Evolutionary conservation across 1,140 invertebrate species (phyloP).

Genomic region (Eriosoma lanigerum): DNA sequence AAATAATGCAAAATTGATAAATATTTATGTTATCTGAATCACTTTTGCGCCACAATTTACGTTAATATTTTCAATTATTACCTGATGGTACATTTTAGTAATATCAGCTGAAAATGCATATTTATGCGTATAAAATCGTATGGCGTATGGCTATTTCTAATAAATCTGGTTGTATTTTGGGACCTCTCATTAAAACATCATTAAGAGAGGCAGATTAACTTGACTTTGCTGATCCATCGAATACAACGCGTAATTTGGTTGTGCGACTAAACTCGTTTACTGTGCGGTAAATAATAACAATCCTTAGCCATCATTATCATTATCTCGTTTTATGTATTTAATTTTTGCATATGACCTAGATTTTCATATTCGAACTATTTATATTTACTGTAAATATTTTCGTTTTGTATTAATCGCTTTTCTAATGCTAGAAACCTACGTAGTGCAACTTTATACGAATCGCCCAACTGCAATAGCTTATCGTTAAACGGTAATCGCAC

Average conservation of each 20-base stretch:
- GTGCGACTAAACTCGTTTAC: slow-evolving; percentile 52
- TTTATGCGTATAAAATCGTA: no score
- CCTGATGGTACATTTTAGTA: slow-evolving; percentile 54
- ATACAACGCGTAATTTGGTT: slow-evolving; percentile 53
- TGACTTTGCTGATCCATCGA: no score
- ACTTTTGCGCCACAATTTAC: slow-evolving; percentile 55
- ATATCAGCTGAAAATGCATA: slow-evolving; percentile 55
- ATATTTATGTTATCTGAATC: slow-evolving; percentile 53
- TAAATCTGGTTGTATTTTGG: no score
- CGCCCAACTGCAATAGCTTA: slow-evolving; percentile 19
- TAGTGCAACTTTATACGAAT: slow-evolving; percentile 31
- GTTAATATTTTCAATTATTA: slow-evolving; percentile 53
- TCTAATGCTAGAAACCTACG: slow-evolving; percentile 32
- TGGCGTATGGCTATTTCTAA: no score
- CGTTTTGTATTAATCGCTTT: no score
- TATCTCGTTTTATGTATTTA: background rate
- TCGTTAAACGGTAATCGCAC: no score
- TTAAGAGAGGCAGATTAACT: no score
- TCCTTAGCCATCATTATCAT: background rate
- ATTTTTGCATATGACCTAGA: slow-evolving; percentile 47
- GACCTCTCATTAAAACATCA: no score
- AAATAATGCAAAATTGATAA: slow-evolving; percentile 57
- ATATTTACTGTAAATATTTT: no score
- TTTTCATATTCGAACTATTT: no score
- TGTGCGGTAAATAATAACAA: slow-evolving; percentile 51